Conservation (phyloP, 2,113 vertebrate genomes). For the Misgurnus mizolepis region DNA sequence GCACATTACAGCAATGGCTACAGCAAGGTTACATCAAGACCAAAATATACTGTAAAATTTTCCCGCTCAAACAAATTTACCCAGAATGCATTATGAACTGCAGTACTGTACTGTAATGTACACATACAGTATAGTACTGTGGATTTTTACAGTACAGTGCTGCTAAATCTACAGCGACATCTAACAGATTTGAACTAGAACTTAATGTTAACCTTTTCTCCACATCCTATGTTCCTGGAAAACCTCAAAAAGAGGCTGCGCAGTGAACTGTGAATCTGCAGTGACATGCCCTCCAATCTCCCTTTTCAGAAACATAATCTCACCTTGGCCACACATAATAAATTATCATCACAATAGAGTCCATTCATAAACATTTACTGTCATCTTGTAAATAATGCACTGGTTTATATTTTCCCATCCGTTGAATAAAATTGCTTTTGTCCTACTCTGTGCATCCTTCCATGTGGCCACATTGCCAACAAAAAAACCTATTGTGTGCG, state of each 20-base stretch:
- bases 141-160: no score
- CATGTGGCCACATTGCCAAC: constrained; percentile 51
- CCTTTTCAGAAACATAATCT: constrained; percentile 42
- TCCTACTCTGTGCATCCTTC: constrained; percentile 43
- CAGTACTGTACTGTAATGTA: no score
- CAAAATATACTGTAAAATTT: no score
- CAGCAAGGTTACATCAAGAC: no score
- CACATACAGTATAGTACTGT: no score
- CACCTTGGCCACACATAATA: constrained; percentile 40
- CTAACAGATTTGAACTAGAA: neutral
- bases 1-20: no score
- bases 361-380: constrained; percentile 54
- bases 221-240: neutral
- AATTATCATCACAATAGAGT: constrained; percentile 48
- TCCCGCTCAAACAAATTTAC: no score
- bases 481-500: constrained; percentile 51
- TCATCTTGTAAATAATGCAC: constrained; percentile 51
- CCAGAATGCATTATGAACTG: no score
- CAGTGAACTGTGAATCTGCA: constrained; percentile 18
- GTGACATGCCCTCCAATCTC: constrained; percentile 38
- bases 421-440: constrained; percentile 55
- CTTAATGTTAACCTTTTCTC: neutral
- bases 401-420: constrained; percentile 49
- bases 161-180: no score
- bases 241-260: neutral